These are phyloP conservation scores for Acromyrmex heyeri DNA, from an alignment of 1,140 invertebrate genomes.

Conservation along the genomic window DNA sequence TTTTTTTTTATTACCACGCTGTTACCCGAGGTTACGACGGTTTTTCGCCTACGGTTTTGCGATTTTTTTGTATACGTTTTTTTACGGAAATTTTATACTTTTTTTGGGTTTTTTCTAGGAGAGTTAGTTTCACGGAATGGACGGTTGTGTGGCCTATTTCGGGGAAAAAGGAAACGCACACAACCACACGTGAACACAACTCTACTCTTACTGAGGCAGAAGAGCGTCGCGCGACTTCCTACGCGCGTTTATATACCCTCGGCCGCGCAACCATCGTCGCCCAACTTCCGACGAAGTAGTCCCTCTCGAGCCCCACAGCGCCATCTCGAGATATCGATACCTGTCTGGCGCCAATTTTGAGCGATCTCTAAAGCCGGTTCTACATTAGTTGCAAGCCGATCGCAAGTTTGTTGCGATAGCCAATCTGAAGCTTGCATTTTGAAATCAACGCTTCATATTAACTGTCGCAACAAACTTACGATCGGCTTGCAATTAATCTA, in stretches of 20 bases:
- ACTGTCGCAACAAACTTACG: no score
- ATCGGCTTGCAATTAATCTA: no score
- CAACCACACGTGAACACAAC: conserved; percentile 88
- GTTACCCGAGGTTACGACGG: conserved; percentile 65
- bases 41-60: conserved; percentile 85
- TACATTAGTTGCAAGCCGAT: no score
- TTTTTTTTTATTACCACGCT: conserved; percentile 66
- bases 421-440: no score
- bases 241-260: conserved; percentile 83
- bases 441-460: no score
- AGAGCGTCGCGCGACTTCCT: conserved; percentile 81
- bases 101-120: conserved; percentile 91
- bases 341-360: neutral
- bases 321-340: conserved; percentile 4
- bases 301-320: neutral
- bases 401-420: no score
- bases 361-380: no score
- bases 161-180: conserved; percentile 85
- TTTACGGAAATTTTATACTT: conserved; percentile 83
- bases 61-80: conserved; percentile 85
- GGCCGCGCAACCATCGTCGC: conserved; percentile 50
- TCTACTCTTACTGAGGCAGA: conserved; percentile 89
- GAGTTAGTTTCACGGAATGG: conserved; percentile 91
- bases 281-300: conserved; percentile 68
- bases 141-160: conserved; percentile 93